Conservation (phyloP, 2,797 vertebrate genomes). For the Taeniopygia guttata region DNA sequence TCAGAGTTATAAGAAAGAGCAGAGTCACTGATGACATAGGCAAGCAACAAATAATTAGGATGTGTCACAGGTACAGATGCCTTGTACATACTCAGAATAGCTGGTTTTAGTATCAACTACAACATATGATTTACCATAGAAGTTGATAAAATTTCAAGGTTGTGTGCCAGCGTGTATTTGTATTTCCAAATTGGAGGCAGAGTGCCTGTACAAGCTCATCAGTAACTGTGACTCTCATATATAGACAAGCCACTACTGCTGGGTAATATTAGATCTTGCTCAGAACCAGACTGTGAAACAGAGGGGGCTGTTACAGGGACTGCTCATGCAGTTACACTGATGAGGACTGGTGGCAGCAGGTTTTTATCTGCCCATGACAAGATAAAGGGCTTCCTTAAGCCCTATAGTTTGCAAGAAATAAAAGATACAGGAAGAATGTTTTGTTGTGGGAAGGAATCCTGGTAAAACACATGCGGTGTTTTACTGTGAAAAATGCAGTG, state of each 20-base stretch:
- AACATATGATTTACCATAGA: neutral
- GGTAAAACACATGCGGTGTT: neutral
- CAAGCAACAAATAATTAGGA: neutral
- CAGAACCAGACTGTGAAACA: neutral
- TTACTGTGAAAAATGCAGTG: neutral
- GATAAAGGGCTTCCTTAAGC: neutral
- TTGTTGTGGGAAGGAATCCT: neutral
- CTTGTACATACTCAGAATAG: neutral
- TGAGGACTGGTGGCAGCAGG: neutral
- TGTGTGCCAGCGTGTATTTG: neutral
- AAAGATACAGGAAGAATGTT: neutral
- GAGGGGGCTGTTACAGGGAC: neutral
- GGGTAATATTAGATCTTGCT: neutral
- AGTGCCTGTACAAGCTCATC: neutral
- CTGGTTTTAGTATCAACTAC: neutral
- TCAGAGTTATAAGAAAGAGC: neutral
- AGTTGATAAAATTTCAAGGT: neutral
- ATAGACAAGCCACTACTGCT: neutral
- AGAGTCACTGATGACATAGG: neutral
- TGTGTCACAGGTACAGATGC: neutral
- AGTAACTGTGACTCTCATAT: neutral
- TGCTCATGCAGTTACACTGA: neutral
- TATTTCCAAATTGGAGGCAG: neutral
- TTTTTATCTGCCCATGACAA: neutral
- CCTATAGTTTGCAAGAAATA: neutral